Base-by-base conservation (phyloP, 2,113 vertebrate species). In the Cynocephalus volans region DNA sequence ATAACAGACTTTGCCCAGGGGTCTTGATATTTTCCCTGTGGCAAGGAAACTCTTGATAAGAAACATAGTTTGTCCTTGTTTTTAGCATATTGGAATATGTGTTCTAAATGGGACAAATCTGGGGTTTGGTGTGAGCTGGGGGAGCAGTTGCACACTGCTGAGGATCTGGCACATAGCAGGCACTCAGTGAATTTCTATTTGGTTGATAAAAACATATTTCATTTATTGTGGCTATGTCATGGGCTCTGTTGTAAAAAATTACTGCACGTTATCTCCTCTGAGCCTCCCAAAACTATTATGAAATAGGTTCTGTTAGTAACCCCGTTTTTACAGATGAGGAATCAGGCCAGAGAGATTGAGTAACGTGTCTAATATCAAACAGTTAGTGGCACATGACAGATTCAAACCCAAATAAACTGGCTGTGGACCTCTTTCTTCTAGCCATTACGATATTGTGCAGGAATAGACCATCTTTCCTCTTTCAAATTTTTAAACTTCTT, bases 301-400 rank as follows among this genome's bases (percentile, higher is more conserved):
- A 86, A 82, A 64, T 18, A 86, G 9, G 9, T 65, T 83, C n/a
- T 82, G 13, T 69, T n/a, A 62, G 33, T 86, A 81, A 95, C 2
- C 2, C 60, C 12, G 28, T 56, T 97, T 97, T 87, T 93, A 76
- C 4, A 62, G 12, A 90, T 33, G 67, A 94, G 13, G 21, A 96
- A 80, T 76, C 21, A 87, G 45, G 23, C 28, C 73, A 76, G 73
- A 54, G 19, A 41, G 28, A 67, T 50, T 60, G 52, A 62, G 50
- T 13, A 33, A 54, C 8, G 86, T 56, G 41, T 17, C n/a, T 36
- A 84, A 21, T 6, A 33, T 94, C 54, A 77, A 86, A 77, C 18
- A 79, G 41, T 17, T 54, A 45, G 15, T n/a, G n/a, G 23, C 56
- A 65, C 52, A 45, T 24, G 48, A 4, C 70, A 88, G 60, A 65